These are phyloP conservation scores for Azorinus chamasolen DNA, from an alignment of 2,888 invertebrate genomes.

Conservation along the genomic window DNA sequence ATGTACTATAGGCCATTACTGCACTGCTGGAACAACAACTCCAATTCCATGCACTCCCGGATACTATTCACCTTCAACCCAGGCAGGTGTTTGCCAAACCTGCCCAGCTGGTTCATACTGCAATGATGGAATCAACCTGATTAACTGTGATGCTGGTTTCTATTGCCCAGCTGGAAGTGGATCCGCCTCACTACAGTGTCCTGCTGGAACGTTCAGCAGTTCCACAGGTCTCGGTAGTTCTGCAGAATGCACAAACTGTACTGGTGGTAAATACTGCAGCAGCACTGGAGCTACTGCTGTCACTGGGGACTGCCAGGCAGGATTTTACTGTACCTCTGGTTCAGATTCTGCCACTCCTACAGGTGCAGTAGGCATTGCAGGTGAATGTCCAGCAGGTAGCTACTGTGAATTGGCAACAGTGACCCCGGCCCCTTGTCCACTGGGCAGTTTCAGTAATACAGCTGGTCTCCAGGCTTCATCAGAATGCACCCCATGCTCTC, in stretches of 20 bases:
- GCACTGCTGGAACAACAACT: slow-evolving; percentile 79
- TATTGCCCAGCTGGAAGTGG: slow-evolving; percentile 84
- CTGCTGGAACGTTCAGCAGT: slow-evolving; percentile 81
- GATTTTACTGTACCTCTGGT: slow-evolving; percentile 80
- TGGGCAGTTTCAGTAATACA: slow-evolving; percentile 80
- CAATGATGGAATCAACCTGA: slow-evolving; percentile 73
- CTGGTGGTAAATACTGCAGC: slow-evolving; percentile 82
- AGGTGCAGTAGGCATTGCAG: slow-evolving; percentile 78
- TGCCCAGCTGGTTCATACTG: slow-evolving; percentile 83
- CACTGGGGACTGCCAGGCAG: slow-evolving; percentile 76
- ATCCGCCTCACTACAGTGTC: slow-evolving; percentile 81
- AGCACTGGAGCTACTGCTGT: slow-evolving; percentile 73
- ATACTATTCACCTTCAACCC: slow-evolving; percentile 69
- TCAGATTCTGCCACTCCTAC: slow-evolving; percentile 77
- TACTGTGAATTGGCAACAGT: slow-evolving; percentile 77
- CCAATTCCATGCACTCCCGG: slow-evolving; percentile 77
- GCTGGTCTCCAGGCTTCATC: slow-evolving; percentile 70
- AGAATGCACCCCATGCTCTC: slow-evolving; percentile 69
- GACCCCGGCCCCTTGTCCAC: slow-evolving; percentile 77
- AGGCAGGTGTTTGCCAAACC: slow-evolving; percentile 75
- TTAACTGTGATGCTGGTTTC: slow-evolving; percentile 81
- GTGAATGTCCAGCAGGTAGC: slow-evolving; percentile 82
- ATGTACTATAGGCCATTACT: slow-evolving; percentile 83
- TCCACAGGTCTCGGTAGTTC: slow-evolving; percentile 72
- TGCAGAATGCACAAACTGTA: slow-evolving; percentile 82